Evolutionary conservation across 2,888 invertebrate genomes (phyloP), one percentile per base, ranked within the genome.

Genomic region (Norana najaformis): DNA sequence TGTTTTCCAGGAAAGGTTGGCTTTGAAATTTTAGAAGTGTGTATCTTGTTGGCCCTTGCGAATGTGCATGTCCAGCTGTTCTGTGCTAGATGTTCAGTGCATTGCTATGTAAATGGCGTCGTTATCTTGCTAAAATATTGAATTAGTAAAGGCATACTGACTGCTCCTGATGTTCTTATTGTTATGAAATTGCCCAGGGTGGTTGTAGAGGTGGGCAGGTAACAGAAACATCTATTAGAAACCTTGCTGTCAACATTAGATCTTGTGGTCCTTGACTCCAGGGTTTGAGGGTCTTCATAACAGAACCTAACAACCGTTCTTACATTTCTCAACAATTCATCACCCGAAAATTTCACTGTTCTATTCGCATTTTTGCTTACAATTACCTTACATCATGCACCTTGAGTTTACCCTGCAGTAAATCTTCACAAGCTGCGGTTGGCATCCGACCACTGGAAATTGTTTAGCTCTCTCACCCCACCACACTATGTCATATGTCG

Each of bases 61-160:
- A 30, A 47, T 23, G 69, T n/a, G 69, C 69, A 69, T n/a, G n/a
- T n/a, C 69, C n/a, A n/a, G 69, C 69, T 69, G 69, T 69, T 69
- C 30, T 69, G 69, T 69, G 69, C 69, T 69, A 30, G 69, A n/a
- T 69, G 69, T 69, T 69, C 69, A n/a, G 69, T 69, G 69, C 69
- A 69, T 69, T 69, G 69, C 69, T 69, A 69, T n/a, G 69, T 69
- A 69, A 69, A 69, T n/a, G 6, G 69, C 69, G n/a, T 69, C 11
- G 30, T 69, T n/a, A 69, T 69, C 69, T 69, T 69, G 69, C 69
- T 69, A n/a, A n/a, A 69, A 69, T 69, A 69, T 69, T 69, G n/a
- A 69, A 69, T 69, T 69, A 69, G n/a, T n/a, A 69, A 16, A 30
- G 8, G 5, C n/a, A 11, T 69, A 69, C n/a, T 69, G 69, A 69